Evolutionary conservation across 2,113 vertebrate species (phyloP).

Genomic region (Phyllostomus hastatus): DNA sequence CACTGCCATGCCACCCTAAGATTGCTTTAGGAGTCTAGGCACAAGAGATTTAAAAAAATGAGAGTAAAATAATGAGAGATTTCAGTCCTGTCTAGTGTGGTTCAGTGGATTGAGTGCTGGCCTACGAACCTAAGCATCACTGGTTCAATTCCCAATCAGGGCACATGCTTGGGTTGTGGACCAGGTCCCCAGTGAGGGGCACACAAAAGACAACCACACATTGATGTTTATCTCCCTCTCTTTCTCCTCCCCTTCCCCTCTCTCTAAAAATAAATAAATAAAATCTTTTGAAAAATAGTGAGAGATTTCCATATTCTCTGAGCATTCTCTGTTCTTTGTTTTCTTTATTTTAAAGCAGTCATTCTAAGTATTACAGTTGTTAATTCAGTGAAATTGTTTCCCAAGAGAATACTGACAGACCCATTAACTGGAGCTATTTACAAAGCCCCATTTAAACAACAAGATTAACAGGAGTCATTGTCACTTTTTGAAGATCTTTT

Average conservation of each 20-base stretch:
- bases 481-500: conserved; percentile 46
- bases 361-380: conserved; percentile 31
- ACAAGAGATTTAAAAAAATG: not conserved
- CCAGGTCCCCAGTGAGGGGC: too few relatives aligned
- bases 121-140: too few relatives aligned
- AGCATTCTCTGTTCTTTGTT: not conserved
- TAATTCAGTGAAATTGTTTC: conserved; percentile 47
- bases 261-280: too few relatives aligned
- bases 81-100: not conserved
- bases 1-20: not conserved
- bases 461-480: conserved; percentile 38
- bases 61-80: not conserved
- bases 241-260: too few relatives aligned
- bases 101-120: too few relatives aligned
- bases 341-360: not conserved
- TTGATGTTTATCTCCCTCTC: too few relatives aligned
- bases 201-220: too few relatives aligned
- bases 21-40: not conserved
- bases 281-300: not conserved
- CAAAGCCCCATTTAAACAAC: conserved; percentile 55
- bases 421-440: conserved; percentile 49
- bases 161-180: too few relatives aligned
- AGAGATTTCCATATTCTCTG: not conserved
- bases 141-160: too few relatives aligned
- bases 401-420: conserved; percentile 25